Conservation (phyloP, 2,888 invertebrate genomes). For the Thereva nobilitata region DNA sequence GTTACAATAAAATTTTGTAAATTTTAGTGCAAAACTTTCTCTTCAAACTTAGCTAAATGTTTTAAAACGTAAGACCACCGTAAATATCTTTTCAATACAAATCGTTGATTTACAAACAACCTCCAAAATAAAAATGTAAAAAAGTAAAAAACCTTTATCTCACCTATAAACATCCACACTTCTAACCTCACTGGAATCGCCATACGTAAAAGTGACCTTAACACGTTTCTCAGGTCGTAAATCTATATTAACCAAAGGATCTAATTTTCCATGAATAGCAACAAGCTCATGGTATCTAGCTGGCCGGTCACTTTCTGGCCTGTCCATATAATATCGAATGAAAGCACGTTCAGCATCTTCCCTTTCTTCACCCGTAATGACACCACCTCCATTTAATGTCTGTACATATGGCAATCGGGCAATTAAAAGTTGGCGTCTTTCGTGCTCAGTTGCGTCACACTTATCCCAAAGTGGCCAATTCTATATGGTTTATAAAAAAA, state of each 20-base stretch:
- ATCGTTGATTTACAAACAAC: too few relatives aligned
- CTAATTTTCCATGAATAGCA: conserved; percentile 83
- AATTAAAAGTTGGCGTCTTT: conserved; percentile 82
- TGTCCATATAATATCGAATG: conserved; percentile 89
- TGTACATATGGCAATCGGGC: conserved; percentile 84
- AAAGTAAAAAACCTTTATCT: conserved; percentile 5
- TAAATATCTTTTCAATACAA: too few relatives aligned
- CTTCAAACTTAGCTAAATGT: too few relatives aligned
- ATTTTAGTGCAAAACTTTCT: too few relatives aligned
- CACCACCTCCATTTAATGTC: conserved; percentile 87
- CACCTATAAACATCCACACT: conserved; percentile 75
- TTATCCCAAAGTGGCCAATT: conserved; percentile 75
- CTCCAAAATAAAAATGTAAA: neutral
- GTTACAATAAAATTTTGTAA: too few relatives aligned
- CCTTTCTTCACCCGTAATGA: conserved; percentile 80
- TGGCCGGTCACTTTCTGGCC: conserved; percentile 80
- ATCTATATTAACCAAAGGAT: conserved; percentile 87
- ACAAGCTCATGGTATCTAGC: conserved; percentile 77
- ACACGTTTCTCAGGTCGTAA: conserved; percentile 84
- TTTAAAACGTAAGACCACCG: too few relatives aligned
- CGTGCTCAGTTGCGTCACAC: conserved; percentile 85
- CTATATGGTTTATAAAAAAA: conserved; percentile 43
- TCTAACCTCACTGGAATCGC: conserved; percentile 72
- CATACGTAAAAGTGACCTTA: conserved; percentile 82
- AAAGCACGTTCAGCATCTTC: conserved; percentile 93